A percentile compares a stretch with the other conserved stretches of the same genome.
Evolutionary conservation across 2,113 vertebrate species (phyloP).

Genomic region (Lophochroa leadbeateri): DNA sequence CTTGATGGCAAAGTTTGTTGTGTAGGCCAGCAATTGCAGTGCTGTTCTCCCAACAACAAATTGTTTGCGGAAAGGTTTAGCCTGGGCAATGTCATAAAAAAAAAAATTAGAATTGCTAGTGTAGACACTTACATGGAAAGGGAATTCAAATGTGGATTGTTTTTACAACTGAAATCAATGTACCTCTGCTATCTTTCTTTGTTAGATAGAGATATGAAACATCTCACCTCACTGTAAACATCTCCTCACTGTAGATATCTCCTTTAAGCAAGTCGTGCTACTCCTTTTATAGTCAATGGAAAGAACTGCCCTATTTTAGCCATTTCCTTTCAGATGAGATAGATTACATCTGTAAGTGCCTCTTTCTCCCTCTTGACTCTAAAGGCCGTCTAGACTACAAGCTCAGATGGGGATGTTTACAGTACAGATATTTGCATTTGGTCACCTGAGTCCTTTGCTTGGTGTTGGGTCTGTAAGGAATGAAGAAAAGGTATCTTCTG

Average conservation of each 20-base stretch:
- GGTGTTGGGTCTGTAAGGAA: background rate
- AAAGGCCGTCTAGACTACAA: background rate
- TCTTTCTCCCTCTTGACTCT: background rate
- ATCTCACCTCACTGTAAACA: background rate
- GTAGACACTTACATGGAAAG: background rate
- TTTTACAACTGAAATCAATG: background rate
- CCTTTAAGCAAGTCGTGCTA: background rate
- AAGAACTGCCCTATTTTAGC: background rate
- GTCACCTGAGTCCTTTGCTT: background rate
- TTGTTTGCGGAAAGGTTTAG: background rate
- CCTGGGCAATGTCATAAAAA: background rate
- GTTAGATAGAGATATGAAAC: background rate
- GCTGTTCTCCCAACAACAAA: background rate
- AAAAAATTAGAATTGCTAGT: background rate
- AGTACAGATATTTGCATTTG: background rate
- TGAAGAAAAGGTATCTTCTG: background rate
- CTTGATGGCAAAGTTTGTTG: background rate
- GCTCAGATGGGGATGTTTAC: background rate
- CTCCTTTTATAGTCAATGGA: background rate
- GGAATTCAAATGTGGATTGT: background rate
- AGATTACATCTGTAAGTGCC: background rate
- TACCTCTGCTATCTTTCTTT: background rate
- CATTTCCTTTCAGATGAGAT: background rate
- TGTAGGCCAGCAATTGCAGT: background rate
- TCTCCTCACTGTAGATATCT: background rate